A percentile compares a stretch with the other conserved stretches of the same genome.
Evolutionary conservation across 2,888 invertebrate species (phyloP).

Genomic region (Oeneis ivallda): DNA sequence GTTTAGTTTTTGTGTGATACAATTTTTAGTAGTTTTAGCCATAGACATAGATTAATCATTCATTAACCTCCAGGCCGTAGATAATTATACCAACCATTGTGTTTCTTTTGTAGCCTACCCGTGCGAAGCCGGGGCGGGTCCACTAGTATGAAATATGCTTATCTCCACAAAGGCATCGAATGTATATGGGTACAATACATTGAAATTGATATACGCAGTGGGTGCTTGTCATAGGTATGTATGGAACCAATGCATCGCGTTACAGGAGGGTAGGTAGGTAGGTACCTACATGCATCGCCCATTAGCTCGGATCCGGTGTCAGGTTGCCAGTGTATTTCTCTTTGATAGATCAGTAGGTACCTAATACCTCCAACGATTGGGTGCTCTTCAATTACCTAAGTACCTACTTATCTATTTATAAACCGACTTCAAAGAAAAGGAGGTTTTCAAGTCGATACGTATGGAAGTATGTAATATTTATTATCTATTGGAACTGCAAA

Average conservation of each 20-base stretch:
- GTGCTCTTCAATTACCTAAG: not conserved
- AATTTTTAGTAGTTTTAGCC: too few relatives aligned
- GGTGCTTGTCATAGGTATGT: not conserved
- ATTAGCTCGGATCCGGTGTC: constrained; percentile 48
- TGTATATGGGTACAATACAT: constrained; percentile 30
- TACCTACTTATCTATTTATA: not conserved
- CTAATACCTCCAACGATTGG: not conserved
- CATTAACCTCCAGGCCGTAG: too few relatives aligned
- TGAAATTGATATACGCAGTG: not conserved
- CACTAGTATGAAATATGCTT: too few relatives aligned
- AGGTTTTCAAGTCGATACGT: too few relatives aligned
- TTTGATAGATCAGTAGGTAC: constrained; percentile 18
- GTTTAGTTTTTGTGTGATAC: too few relatives aligned
- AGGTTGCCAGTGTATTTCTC: constrained; percentile 34
- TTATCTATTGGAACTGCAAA: too few relatives aligned
- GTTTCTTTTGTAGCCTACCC: too few relatives aligned
- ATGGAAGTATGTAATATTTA: too few relatives aligned
- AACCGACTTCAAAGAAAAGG: not conserved
- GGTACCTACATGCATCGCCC: constrained; percentile 42
- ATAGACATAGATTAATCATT: too few relatives aligned
- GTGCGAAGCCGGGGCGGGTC: too few relatives aligned
- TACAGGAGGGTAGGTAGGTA: constrained; percentile 35
- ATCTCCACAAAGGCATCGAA: too few relatives aligned
- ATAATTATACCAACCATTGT: too few relatives aligned
- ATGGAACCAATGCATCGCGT: constrained; percentile 39